Percentiles rank a stretch among this genome's conserved stretches.
Evolutionary conservation across 1,140 invertebrate species (phyloP).

Genomic region (Drosophila suzukii): DNA sequence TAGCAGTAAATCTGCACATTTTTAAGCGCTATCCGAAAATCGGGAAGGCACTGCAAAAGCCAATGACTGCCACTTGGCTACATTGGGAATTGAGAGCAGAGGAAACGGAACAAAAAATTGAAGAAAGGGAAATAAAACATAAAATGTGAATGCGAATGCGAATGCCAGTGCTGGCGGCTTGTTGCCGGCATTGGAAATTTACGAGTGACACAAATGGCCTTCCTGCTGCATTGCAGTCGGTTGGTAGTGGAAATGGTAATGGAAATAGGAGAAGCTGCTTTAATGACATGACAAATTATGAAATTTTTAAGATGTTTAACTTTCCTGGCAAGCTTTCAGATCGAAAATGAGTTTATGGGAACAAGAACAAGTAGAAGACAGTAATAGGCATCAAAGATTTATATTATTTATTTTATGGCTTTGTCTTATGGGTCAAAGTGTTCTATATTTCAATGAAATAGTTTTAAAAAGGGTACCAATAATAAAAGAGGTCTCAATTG

Average conservation of each 20-base stretch:
- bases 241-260: slow-evolving; percentile 11
- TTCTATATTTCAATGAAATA: not conserved
- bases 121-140: slow-evolving; percentile 30
- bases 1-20: slow-evolving; percentile 66
- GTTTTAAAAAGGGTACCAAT: too few relatives aligned
- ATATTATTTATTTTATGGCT: not conserved
- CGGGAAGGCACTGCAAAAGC: slow-evolving; percentile 54
- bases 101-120: slow-evolving; percentile 26
- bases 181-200: slow-evolving; percentile 75
- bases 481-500: too few relatives aligned
- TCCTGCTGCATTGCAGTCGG: slow-evolving; percentile 57
- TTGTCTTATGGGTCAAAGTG: not conserved
- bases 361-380: not conserved
- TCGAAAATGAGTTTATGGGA: not conserved
- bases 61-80: slow-evolving; percentile 78
- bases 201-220: slow-evolving; percentile 76
- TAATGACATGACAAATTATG: slow-evolving; percentile 80
- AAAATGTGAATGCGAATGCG: slow-evolving; percentile 61
- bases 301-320: slow-evolving; percentile 71
- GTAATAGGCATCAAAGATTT: not conserved
- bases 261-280: slow-evolving; percentile 11
- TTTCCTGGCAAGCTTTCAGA: slow-evolving; percentile 36
- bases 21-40: slow-evolving; percentile 70
- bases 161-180: slow-evolving; percentile 64
- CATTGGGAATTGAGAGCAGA: slow-evolving; percentile 50